Evolutionary conservation across 2,113 vertebrate genomes (phyloP).

Genomic region (Pimephales promelas): DNA sequence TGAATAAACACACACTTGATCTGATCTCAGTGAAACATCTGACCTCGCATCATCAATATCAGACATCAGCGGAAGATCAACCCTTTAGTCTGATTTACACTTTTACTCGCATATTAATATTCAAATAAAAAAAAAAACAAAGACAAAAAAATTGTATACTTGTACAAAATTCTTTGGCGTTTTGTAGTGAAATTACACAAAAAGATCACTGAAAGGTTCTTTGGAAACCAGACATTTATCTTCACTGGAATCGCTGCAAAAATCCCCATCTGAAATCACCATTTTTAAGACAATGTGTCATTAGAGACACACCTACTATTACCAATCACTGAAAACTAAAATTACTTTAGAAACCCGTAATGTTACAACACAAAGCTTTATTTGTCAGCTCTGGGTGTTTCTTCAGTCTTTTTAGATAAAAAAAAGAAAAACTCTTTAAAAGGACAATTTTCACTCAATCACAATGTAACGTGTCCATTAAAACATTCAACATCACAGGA

Average conservation of each 20-base stretch:
- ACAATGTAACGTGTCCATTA: neutral
- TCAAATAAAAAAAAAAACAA: neutral
- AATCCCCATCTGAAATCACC: no score
- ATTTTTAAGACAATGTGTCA: no score
- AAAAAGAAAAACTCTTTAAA: neutral
- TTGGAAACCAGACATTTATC: no score
- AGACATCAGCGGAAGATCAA: neutral
- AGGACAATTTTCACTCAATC: neutral
- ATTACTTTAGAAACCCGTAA: neutral
- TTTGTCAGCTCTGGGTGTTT: neutral
- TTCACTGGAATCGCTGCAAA: no score
- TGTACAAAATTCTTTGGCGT: neutral
- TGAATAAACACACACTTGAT: no score
- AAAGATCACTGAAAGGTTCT: neutral
- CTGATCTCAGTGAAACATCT: neutral
- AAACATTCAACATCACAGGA: neutral
- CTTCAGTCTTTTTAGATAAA: no score
- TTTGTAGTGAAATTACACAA: neutral
- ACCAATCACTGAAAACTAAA: neutral
- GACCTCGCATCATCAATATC: neutral
- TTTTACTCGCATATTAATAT: neutral
- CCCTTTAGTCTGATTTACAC: neutral
- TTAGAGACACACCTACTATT: neutral
- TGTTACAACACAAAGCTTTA: neutral
- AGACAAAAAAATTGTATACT: neutral